Conservation (phyloP, 2,113 vertebrate genomes). For the Leucoraja erinaceus region DNA sequence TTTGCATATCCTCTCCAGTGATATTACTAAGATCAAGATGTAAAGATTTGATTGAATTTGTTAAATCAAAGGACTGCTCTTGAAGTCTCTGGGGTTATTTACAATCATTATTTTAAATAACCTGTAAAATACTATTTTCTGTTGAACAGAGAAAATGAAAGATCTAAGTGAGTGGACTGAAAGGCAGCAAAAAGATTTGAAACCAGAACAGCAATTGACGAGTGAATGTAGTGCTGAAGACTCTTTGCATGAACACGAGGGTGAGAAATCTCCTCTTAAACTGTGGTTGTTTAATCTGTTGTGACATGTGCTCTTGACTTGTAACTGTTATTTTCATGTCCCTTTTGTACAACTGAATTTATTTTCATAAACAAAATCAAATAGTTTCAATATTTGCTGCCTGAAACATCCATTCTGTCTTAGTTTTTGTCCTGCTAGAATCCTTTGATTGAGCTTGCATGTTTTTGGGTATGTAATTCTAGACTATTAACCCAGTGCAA, state of each 20-base stretch:
- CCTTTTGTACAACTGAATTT: background rate
- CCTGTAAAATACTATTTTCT: background rate
- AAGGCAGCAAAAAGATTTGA: background rate
- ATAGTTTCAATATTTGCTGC: background rate
- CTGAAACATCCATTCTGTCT: background rate
- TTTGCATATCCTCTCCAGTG: background rate
- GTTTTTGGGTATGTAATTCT: background rate
- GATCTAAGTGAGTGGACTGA: slow-evolving; percentile 6
- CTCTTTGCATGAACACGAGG: background rate
- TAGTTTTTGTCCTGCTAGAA: background rate
- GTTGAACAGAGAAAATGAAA: slow-evolving; percentile 4
- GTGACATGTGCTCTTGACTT: background rate
- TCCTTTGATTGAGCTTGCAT: background rate
- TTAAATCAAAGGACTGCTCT: background rate
- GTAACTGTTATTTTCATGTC: background rate
- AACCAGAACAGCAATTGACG: slow-evolving; percentile 22
- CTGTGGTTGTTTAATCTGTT: background rate
- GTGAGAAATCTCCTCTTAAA: slow-evolving; percentile 20
- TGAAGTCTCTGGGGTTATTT: background rate
- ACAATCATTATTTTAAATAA: background rate
- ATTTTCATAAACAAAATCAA: background rate
- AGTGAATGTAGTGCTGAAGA: slow-evolving; percentile 8
- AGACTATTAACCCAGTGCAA: background rate
- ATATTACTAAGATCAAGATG: background rate
- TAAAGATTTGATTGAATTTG: background rate